Evolutionary conservation across 92 coral and sea anemone species (phyloP).

Genomic region (Isaurus tuberculatus): DNA sequence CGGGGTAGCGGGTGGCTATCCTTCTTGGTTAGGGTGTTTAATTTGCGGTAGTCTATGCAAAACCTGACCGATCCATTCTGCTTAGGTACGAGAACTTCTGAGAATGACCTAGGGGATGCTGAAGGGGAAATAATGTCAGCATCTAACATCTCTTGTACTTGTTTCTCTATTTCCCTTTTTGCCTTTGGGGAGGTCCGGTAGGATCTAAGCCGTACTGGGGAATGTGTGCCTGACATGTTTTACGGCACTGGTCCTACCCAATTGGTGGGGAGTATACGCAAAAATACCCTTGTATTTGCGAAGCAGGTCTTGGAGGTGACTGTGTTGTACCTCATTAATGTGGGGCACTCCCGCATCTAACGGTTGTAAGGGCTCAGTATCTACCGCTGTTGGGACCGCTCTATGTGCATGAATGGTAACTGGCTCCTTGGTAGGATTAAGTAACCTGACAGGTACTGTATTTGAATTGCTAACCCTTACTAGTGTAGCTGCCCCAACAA

Average conservation of each 20-base stretch:
- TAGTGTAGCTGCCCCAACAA: background rate
- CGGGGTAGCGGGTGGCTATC: slow-evolving; percentile 38
- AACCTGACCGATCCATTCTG: background rate
- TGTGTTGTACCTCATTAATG: background rate
- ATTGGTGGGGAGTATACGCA: background rate
- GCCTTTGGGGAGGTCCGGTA: slow-evolving; percentile 36
- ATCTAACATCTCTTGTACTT: background rate
- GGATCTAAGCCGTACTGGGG: background rate
- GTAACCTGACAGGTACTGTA: slow-evolving; percentile 4
- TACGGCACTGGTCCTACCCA: slow-evolving; percentile 5
- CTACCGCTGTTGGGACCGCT: background rate
- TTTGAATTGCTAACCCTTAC: slow-evolving; percentile 1
- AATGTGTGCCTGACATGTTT: background rate
- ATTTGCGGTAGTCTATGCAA: background rate
- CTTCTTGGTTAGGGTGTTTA: background rate
- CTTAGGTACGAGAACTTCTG: slow-evolving; percentile 11
- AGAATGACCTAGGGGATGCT: background rate
- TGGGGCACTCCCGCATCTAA: background rate
- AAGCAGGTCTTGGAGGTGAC: background rate
- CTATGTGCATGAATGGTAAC: background rate
- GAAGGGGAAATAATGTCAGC: background rate
- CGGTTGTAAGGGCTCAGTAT: background rate
- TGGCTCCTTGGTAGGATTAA: slow-evolving; percentile 5
- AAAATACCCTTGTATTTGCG: background rate
- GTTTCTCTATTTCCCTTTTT: slow-evolving; percentile 14